Base-by-base conservation (phyloP, 2,888 invertebrate species). In the Aromia moschata region DNA sequence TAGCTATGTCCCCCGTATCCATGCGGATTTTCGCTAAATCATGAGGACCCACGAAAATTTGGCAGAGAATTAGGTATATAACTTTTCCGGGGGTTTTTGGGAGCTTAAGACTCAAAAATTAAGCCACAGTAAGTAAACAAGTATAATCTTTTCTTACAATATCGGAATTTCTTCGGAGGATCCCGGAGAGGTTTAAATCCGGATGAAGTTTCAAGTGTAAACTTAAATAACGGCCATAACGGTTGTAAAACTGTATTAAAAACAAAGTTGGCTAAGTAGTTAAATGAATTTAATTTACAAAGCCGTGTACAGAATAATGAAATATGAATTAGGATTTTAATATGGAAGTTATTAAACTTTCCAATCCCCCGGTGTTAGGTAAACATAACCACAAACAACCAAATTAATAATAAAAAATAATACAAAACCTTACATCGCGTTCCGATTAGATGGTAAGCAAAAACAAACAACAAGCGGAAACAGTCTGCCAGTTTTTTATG, bases 321-420 rank as follows among this genome's bases (percentile, higher is more conserved):
- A 49, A 38, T 49, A 49, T 38, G 9, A 49, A 49, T 49, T 38
- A 38, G 38, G 11, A 40, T 49, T 38, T 49, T 49, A 49, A 49
- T 49, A n/a, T 14, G 36, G 33, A 47, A 36, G 36, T 36, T 47
- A 47, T 15, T 36, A 49, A 49, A 49, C 11, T 37, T 38, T 40
- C 36, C 37, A 49, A 49, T 37, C 17, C 46, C 30, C 33, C 31
- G 16, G 33, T 18, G 31, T 46, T 33, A 17, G 3, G 33, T 33
- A 46, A 46, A 33, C n/a, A n/a, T 46, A 33, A 17, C n/a, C 12
- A 18, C 46, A 33, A 11, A 46, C 14, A 11, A n/a, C 9, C 11
- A 9, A n/a, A 41, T 11, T n/a, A 33, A n/a, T 33, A 33, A 33
- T 33, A 33, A 33, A 25, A n/a, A 33, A 33, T 33, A n/a, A n/a